phyloP scores from a whole-genome alignment of 2,113 vertebrate genomes.

The Prunella himalayana region DNA sequence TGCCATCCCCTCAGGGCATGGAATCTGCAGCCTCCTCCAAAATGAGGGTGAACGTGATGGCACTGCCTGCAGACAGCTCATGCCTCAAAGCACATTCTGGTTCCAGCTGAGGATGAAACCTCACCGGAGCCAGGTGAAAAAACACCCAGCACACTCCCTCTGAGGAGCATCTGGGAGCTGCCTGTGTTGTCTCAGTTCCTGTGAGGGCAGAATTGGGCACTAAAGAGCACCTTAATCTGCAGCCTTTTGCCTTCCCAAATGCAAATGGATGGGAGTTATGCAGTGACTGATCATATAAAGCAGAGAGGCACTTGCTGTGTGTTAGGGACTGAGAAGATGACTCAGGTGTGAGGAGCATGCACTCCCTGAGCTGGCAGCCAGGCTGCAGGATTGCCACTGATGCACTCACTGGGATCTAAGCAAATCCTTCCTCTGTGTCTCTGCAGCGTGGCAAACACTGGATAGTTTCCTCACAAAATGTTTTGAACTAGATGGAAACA shows the following conservation, averaged over 20 bases:
- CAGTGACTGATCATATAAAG: neutral
- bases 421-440: neutral
- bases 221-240: neutral
- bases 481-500: neutral
- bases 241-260: neutral
- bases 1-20: neutral
- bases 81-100: neutral
- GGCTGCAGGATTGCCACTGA: neutral
- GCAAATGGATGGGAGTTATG: neutral
- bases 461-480: neutral
- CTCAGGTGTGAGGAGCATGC: neutral
- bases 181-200: neutral
- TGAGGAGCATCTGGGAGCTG: neutral
- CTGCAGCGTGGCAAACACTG: neutral
- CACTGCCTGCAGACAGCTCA: neutral
- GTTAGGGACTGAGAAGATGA: neutral
- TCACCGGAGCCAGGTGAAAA: neutral
- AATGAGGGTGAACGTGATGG: neutral
- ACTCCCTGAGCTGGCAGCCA: neutral
- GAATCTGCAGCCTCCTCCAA: constrained; percentile 18
- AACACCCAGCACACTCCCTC: neutral
- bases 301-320: neutral
- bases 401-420: neutral
- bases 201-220: neutral
- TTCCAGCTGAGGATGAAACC: neutral